Conservation (phyloP, 2,113 vertebrate genomes). For the Gasterosteus aculeatus region DNA sequence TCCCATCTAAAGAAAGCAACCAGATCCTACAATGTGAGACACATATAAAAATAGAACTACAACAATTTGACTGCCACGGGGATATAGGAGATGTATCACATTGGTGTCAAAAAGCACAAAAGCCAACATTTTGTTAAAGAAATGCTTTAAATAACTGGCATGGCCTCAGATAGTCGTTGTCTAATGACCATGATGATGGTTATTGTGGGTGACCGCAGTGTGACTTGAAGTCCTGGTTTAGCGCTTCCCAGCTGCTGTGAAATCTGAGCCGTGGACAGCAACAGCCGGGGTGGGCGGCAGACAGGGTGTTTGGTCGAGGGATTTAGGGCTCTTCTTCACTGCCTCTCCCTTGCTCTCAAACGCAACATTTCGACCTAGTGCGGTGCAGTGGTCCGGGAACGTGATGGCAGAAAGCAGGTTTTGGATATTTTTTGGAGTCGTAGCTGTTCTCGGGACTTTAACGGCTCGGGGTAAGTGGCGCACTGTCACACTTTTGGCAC, state of each 20-base stretch:
- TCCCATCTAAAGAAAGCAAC: not conserved
- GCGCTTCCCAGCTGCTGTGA: conserved; percentile 74
- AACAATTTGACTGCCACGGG: not conserved
- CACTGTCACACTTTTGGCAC: conserved; percentile 31
- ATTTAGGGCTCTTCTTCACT: conserved; percentile 66
- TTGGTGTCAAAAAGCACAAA: not conserved
- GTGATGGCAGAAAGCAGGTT: conserved; percentile 62
- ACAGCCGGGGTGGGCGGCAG: conserved; percentile 77
- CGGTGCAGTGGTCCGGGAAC: conserved; percentile 28
- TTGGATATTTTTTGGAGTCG: conserved; percentile 60
- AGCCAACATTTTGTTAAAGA: not conserved
- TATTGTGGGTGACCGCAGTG: conserved; percentile 67
- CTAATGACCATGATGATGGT: conserved; percentile 69
- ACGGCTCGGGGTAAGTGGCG: conserved; percentile 69
- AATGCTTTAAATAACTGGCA: not conserved
- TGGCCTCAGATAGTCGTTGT: conserved; percentile 22
- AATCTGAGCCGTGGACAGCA: conserved; percentile 74
- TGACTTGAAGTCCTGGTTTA: conserved; percentile 78
- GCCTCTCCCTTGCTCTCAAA: conserved; percentile 51
- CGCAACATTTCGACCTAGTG: conserved; percentile 52
- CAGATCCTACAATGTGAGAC: not conserved
- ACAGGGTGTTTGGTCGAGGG: conserved; percentile 58
- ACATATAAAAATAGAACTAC: not conserved
- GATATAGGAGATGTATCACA: not conserved
- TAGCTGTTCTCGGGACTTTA: conserved; percentile 51